Conservation (phyloP, 2,113 vertebrate genomes). For the Microtus richardsoni region DNA sequence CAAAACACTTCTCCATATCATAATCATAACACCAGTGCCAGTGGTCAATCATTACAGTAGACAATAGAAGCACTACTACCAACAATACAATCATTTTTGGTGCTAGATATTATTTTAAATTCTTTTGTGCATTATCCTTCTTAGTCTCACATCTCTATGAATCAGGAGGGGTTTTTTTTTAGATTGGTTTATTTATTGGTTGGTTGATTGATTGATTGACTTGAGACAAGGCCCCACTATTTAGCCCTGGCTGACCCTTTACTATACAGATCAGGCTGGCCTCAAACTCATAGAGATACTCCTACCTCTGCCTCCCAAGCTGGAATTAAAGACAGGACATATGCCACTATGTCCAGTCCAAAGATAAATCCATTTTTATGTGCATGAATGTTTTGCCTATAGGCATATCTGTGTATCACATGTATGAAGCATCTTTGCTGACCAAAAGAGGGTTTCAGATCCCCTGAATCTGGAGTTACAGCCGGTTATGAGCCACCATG, state of each 20-base stretch:
- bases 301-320: background rate
- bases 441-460: background rate
- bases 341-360: background rate
- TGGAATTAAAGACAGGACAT: background rate
- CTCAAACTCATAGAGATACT: background rate
- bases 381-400: background rate
- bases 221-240: background rate
- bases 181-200: background rate
- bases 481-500: background rate
- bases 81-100: background rate
- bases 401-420: background rate
- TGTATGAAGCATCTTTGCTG: background rate
- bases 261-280: background rate
- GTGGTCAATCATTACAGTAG: background rate
- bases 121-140: background rate
- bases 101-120: background rate
- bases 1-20: background rate
- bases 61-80: background rate
- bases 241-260: background rate
- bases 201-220: background rate
- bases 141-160: background rate
- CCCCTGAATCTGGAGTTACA: background rate
- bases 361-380: background rate
- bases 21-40: background rate
- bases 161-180: background rate